phyloP scores from a whole-genome alignment of 2,113 vertebrate genomes.

The Cinclus cinclus region DNA sequence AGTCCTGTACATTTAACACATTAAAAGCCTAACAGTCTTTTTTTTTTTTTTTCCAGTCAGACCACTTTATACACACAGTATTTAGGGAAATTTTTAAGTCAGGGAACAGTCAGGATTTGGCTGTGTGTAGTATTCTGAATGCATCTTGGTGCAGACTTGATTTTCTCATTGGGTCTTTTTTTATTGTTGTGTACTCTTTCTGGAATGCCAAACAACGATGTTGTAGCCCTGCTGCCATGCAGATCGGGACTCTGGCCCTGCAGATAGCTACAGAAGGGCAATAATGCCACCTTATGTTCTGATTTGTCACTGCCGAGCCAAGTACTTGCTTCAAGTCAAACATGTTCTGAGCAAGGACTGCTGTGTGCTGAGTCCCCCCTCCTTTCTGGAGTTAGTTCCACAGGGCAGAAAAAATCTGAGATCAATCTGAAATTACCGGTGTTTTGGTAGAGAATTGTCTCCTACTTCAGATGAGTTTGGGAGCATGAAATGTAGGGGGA shows the following conservation, averaged over 20 bases:
- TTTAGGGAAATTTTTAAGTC: background rate
- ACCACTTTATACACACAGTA: background rate
- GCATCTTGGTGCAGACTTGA: background rate
- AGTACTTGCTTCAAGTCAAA: background rate
- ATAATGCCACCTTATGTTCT: conserved; percentile 71
- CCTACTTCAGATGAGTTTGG: background rate
- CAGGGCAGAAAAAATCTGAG: background rate
- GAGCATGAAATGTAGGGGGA: background rate
- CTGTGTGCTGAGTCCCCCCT: background rate
- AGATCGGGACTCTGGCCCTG: background rate
- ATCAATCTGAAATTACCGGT: background rate
- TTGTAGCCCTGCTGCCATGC: background rate
- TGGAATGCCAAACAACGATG: background rate
- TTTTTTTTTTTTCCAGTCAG: background rate
- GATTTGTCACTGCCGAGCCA: conserved; percentile 52
- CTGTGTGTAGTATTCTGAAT: background rate
- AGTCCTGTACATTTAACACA: background rate
- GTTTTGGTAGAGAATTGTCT: background rate
- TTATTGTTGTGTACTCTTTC: background rate
- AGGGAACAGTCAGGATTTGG: background rate
- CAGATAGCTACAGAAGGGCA: conserved; percentile 44
- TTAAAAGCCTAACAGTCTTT: background rate
- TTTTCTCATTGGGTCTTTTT: background rate
- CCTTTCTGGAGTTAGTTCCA: background rate
- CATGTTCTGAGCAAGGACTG: background rate